Percentiles rank a stretch among this genome's conserved stretches.
Evolutionary conservation across 2,888 invertebrate species (phyloP).

Genomic region (Apotomis turbidana): DNA sequence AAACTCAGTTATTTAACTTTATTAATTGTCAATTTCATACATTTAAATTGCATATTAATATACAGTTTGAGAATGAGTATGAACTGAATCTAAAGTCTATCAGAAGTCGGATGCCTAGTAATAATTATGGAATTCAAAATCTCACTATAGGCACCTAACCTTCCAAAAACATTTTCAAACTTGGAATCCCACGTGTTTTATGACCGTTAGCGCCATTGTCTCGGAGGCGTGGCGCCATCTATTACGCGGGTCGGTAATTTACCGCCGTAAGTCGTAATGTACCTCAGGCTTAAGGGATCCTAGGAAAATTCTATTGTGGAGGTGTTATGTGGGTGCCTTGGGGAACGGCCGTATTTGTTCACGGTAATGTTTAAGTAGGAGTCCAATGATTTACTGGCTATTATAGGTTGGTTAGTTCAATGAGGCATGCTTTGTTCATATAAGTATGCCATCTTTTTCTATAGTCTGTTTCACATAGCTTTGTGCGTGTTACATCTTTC

Average conservation of each 20-base stretch:
- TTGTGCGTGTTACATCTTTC: no score
- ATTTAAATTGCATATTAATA: no score
- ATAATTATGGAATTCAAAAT: constrained; percentile 23
- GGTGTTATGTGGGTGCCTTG: constrained; percentile 17
- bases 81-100: no score
- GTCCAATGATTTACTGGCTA: background rate
- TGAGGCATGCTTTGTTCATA: no score
- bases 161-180: constrained; percentile 37
- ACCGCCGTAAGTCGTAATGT: constrained; percentile 38
- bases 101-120: no score
- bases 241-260: constrained; percentile 41
- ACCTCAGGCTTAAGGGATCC: constrained; percentile 38
- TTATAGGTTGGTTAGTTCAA: no score
- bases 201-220: constrained; percentile 41
- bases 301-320: constrained; percentile 38
- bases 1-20: no score
- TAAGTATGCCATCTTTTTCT: no score
- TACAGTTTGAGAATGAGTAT: no score
- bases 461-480: no score
- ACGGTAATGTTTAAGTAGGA: background rate
- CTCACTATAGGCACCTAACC: background rate
- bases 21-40: no score
- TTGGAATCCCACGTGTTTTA: constrained; percentile 40
- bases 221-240: constrained; percentile 39
- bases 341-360: background rate